phyloP scores from a whole-genome alignment of 2,113 vertebrate species.

The Myrmecobius fasciatus region DNA sequence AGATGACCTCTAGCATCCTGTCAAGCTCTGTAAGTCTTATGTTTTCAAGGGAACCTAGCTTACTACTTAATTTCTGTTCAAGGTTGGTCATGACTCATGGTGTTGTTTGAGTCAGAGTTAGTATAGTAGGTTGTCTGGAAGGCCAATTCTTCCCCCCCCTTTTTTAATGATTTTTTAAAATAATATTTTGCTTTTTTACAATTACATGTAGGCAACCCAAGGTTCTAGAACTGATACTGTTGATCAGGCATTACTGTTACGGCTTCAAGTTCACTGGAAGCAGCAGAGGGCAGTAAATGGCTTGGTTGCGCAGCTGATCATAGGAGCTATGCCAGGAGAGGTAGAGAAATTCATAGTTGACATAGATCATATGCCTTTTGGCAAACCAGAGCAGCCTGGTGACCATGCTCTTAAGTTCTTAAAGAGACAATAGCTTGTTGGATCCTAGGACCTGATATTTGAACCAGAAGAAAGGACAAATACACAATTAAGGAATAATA shows the following conservation, averaged over 20 bases:
- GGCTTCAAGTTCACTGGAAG: not conserved
- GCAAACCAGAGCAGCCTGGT: not conserved
- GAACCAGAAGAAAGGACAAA: not conserved
- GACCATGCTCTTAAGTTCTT: not conserved
- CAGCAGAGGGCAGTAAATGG: not conserved
- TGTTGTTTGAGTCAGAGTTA: not conserved
- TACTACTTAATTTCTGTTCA: not conserved
- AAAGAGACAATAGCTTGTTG: not conserved
- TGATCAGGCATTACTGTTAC: not conserved
- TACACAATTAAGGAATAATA: not conserved
- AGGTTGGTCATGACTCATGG: not conserved
- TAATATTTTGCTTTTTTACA: too few relatives aligned
- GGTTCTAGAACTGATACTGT: not conserved
- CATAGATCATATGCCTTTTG: not conserved
- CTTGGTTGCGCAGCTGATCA: not conserved
- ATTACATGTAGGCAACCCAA: not conserved
- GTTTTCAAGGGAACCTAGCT: not conserved
- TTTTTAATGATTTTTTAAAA: too few relatives aligned
- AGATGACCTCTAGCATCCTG: not conserved
- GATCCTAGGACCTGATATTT: not conserved
- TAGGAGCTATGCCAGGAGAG: not conserved
- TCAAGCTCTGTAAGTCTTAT: not conserved
- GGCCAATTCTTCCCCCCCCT: too few relatives aligned
- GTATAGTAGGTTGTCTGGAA: not conserved
- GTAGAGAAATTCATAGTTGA: not conserved